Conservation (phyloP, 2,113 vertebrate genomes). For the Coryphaenoides rupestris region DNA sequence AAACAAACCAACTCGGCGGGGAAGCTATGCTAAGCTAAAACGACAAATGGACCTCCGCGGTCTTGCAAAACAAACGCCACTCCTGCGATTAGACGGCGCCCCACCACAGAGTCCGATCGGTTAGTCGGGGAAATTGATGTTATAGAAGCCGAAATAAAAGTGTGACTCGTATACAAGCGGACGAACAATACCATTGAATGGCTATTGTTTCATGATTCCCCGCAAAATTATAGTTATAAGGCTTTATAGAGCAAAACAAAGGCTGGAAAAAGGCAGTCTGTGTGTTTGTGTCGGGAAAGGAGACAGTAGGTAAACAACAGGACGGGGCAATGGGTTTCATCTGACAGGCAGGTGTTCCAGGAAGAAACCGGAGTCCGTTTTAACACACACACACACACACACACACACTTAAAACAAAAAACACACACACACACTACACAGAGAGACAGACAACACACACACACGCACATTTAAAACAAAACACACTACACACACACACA, state of each 20-base stretch:
- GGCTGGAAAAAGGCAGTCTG: neutral
- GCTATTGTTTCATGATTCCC: no score
- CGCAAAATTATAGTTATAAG: neutral
- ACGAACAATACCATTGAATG: neutral
- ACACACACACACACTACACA: no score
- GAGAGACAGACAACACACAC: no score
- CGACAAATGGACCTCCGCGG: no score
- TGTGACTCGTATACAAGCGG: no score
- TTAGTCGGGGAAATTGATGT: no score
- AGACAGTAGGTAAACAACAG: constrained; percentile 66
- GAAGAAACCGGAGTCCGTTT: constrained; percentile 11
- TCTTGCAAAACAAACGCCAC: constrained; percentile 21
- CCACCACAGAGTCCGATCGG: constrained; percentile 8
- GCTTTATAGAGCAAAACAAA: neutral
- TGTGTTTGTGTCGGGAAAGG: constrained; percentile 27
- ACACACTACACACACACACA: no score
- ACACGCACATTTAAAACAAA: no score
- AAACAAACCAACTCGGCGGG: no score
- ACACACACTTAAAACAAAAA: no score
- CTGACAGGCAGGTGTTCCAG: constrained; percentile 68
- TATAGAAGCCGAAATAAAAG: no score
- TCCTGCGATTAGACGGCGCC: constrained; percentile 59
- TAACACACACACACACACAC: constrained; percentile 2
- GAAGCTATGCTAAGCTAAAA: no score
- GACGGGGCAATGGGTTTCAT: constrained; percentile 63